Evolutionary conservation across 2,888 invertebrate species (phyloP).

Genomic region (Drosophila affinis): DNA sequence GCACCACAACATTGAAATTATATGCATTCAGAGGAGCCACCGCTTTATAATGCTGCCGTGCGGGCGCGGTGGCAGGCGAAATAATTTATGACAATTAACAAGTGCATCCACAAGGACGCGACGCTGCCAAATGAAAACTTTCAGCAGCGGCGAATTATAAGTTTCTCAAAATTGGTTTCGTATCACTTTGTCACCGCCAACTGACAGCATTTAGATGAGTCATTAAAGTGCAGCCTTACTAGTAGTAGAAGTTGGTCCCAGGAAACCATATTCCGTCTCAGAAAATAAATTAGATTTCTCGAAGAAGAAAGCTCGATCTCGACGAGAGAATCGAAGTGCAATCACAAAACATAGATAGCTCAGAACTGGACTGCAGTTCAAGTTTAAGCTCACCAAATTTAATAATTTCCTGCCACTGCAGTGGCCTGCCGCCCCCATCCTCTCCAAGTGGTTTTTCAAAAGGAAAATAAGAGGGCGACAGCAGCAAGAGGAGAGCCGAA

Average conservation of each 20-base stretch:
- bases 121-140: constrained; percentile 49
- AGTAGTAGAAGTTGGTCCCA: background rate
- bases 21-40: constrained; percentile 33
- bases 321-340: no score
- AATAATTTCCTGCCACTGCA: constrained; percentile 31
- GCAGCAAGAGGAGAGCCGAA: background rate
- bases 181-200: constrained; percentile 12
- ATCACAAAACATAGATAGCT: background rate
- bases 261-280: background rate
- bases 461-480: background rate
- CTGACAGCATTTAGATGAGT: constrained; percentile 25
- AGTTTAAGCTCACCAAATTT: constrained; percentile 40
- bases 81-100: constrained; percentile 76
- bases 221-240: constrained; percentile 1
- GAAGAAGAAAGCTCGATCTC: background rate
- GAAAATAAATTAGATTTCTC: background rate
- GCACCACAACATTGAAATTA: constrained; percentile 62
- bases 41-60: constrained; percentile 33
- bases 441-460: constrained; percentile 9
- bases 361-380: constrained; percentile 7
- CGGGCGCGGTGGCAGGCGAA: constrained; percentile 13
- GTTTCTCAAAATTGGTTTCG: constrained; percentile 8
- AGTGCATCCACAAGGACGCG: constrained; percentile 37
- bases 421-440: no score
- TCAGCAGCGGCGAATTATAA: constrained; percentile 17